Conservation (phyloP, 2,888 invertebrate genomes). For the Bimastos eiseni region DNA sequence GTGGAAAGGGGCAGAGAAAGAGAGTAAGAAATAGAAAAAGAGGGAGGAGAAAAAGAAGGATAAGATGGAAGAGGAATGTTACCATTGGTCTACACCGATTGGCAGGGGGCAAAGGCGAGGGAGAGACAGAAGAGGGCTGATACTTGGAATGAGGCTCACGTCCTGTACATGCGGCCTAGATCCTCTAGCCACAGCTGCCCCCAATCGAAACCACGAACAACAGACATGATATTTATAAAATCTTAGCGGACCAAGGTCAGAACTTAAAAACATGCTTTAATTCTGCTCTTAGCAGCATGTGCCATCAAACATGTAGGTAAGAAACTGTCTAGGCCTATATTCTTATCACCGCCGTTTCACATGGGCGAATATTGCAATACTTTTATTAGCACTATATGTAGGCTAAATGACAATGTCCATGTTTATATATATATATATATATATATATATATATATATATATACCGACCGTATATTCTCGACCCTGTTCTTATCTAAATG, state of each 20-base stretch:
- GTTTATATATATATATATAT: too few species aligned
- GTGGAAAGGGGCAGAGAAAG: too few species aligned
- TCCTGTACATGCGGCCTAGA: neutral
- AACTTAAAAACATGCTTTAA: neutral
- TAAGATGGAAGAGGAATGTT: neutral
- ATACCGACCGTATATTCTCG: too few species aligned
- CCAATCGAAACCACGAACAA: neutral
- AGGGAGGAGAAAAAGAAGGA: too few species aligned
- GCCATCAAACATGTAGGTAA: neutral
- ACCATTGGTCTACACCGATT: neutral
- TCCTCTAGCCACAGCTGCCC: neutral
- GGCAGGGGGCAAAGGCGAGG: neutral
- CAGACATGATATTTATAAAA: neutral
- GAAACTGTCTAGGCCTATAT: too few species aligned
- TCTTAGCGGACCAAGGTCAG: neutral
- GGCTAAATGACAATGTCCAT: too few species aligned
- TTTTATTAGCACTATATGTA: too few species aligned
- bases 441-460: too few species aligned
- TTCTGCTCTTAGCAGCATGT: neutral
- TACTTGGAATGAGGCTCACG: neutral
- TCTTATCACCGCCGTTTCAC: too few species aligned
- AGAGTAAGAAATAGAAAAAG: too few species aligned
- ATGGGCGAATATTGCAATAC: too few species aligned
- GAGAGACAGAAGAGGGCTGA: neutral
- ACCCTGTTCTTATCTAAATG: too few species aligned